phyloP scores from a whole-genome alignment of 2,888 invertebrate species.

The Argyresthia albistria region DNA sequence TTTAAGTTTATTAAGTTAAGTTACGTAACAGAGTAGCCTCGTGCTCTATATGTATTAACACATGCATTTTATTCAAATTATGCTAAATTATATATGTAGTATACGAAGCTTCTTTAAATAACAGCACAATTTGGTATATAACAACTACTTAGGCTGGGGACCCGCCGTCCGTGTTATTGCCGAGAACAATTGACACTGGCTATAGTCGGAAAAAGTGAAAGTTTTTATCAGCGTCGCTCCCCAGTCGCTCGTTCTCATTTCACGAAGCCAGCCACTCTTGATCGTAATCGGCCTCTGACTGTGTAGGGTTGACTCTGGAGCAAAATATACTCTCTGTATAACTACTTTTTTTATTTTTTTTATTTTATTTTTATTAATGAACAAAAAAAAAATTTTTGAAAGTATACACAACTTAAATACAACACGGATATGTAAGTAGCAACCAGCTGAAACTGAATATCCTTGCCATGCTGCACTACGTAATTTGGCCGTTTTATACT shows the following conservation, averaged over 20 bases:
- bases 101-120: background rate
- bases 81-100: too few species aligned
- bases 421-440: too few species aligned
- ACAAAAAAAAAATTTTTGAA: too few species aligned
- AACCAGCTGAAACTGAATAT: too few species aligned
- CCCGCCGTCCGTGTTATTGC: background rate
- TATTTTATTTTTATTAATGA: too few species aligned
- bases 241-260: slow-evolving; percentile 56
- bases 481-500: too few species aligned
- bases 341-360: background rate
- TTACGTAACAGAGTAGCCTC: too few species aligned
- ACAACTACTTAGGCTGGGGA: background rate
- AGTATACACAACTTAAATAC: too few species aligned
- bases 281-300: slow-evolving; percentile 36
- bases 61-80: too few species aligned
- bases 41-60: too few species aligned
- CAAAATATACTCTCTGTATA: background rate
- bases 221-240: slow-evolving; percentile 62
- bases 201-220: slow-evolving; percentile 51
- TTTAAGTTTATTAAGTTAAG: too few species aligned
- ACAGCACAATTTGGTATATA: background rate
- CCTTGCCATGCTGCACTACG: too few species aligned
- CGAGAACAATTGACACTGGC: slow-evolving; percentile 1
- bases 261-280: slow-evolving; percentile 42
- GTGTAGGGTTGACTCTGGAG: background rate